phyloP scores from a whole-genome alignment of 2,797 vertebrate species.

The Gallinago nigripennis region DNA sequence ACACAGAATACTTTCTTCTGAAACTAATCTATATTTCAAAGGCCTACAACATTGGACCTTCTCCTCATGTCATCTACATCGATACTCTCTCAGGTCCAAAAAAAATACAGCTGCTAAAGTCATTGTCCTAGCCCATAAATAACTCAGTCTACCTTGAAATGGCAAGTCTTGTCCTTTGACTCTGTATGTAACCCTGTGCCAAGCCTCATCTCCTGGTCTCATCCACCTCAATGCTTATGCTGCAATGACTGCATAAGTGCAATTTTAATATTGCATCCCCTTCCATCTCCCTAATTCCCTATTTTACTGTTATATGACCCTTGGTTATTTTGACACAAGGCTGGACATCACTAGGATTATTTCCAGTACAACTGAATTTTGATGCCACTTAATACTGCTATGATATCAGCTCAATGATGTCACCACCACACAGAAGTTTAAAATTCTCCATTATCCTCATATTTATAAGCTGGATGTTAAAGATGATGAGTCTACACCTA shows the following conservation, averaged over 20 bases:
- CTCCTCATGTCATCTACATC: not conserved
- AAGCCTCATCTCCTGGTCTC: not conserved
- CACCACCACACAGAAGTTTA: not conserved
- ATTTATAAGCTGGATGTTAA: not conserved
- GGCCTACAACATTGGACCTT: not conserved
- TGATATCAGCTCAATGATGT: not conserved
- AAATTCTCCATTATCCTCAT: not conserved
- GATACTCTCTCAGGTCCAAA: not conserved
- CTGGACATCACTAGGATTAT: not conserved
- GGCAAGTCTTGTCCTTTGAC: not conserved
- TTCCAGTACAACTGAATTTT: not conserved
- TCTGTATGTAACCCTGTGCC: not conserved
- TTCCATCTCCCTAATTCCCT: not conserved
- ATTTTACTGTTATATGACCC: not conserved
- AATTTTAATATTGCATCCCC: not conserved
- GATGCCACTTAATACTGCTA: not conserved
- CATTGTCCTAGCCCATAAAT: not conserved
- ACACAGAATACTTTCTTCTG: not conserved
- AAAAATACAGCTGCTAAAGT: not conserved
- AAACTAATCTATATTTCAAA: not conserved
- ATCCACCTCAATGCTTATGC: not conserved
- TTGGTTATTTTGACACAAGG: not conserved
- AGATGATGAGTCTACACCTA: not conserved
- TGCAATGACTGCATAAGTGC: not conserved
- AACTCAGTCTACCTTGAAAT: not conserved